These are phyloP conservation scores for Brachylomia viminalis DNA, from an alignment of 2,888 invertebrate genomes.

Conservation along the genomic window DNA sequence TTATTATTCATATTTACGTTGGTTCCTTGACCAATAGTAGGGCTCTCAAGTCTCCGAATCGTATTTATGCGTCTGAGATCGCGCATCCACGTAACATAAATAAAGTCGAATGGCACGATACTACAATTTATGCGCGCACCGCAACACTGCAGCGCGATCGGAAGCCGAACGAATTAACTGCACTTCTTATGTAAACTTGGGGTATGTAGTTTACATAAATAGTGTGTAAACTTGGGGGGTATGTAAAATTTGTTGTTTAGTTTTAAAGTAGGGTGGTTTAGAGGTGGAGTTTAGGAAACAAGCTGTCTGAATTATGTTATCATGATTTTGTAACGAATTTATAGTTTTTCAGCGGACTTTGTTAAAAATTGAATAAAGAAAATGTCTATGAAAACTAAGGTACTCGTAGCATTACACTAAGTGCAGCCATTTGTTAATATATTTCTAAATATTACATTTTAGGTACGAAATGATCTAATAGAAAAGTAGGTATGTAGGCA, in stretches of 20 bases:
- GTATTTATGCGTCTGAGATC: constrained; percentile 85
- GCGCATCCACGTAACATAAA: constrained; percentile 76
- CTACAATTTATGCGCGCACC: constrained; percentile 76
- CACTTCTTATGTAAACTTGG: constrained; percentile 44
- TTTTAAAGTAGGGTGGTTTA: constrained; percentile 12
- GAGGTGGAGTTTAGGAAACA: constrained; percentile 27
- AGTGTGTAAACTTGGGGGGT: constrained; percentile 26
- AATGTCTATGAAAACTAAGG: neutral
- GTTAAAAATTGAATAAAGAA: neutral
- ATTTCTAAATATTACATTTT: too few species aligned
- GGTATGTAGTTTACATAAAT: constrained; percentile 31
- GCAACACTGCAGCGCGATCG: constrained; percentile 57
- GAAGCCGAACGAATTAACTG: constrained; percentile 54
- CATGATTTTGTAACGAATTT: constrained; percentile 42
- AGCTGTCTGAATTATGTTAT: constrained; percentile 36
- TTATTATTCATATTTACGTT: too few species aligned
- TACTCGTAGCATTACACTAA: neutral
- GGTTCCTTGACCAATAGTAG: constrained; percentile 50
- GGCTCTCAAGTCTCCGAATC: constrained; percentile 61
- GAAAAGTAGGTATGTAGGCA: too few species aligned
- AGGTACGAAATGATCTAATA: too few species aligned
- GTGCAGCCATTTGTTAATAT: neutral
- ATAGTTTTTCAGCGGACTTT: neutral
- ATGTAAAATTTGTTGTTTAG: constrained; percentile 36
- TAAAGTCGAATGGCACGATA: constrained; percentile 79